These are phyloP conservation scores for Sebastes minor DNA, from an alignment of 2,797 vertebrate genomes.

Conservation along the genomic window DNA sequence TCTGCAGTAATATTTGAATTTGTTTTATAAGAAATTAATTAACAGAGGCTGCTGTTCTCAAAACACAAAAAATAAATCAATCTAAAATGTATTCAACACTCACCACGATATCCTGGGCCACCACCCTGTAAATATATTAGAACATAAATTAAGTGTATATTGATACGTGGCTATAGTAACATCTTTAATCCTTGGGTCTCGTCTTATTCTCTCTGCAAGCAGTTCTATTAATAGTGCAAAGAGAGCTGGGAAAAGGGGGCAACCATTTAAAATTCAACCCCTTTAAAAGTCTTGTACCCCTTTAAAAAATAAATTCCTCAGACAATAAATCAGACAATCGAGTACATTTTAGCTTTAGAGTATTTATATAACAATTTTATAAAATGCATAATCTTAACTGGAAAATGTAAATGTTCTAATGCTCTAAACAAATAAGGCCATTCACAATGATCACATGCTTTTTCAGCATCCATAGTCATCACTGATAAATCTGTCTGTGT, in stretches of 20 bases:
- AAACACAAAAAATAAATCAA: background rate
- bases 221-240: background rate
- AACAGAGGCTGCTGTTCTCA: background rate
- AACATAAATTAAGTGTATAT: background rate
- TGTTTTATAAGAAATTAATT: background rate
- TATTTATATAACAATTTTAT: background rate
- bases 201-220: background rate
- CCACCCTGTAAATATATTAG: slow-evolving; percentile 60
- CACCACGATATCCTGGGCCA: slow-evolving; percentile 69
- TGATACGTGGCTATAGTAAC: background rate
- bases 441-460: background rate
- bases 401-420: background rate
- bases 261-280: background rate
- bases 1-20: background rate
- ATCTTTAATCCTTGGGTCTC: background rate
- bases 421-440: background rate
- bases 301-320: background rate
- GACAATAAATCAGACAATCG: background rate
- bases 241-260: background rate
- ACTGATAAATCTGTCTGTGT: background rate
- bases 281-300: too few relatives aligned
- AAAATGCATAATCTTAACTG: background rate
- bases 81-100: slow-evolving; percentile 26
- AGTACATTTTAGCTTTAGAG: background rate
- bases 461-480: background rate